Conservation (phyloP, 1,140 invertebrate species). For the Euura saliciscinereae region DNA sequence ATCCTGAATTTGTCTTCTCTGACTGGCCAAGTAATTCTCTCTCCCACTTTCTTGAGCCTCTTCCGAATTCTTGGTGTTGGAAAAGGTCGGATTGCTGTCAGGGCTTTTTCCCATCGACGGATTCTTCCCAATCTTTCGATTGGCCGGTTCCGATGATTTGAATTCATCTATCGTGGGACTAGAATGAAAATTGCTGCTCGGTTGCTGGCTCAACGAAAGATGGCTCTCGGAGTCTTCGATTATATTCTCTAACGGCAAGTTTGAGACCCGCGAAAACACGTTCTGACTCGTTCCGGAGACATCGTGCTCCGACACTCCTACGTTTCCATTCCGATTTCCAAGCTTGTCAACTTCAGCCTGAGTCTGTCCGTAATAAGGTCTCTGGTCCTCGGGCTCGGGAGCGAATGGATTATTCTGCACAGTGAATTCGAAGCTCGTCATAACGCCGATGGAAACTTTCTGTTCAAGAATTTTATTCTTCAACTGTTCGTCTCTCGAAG, state of each 20-base stretch:
- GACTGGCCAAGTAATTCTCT: neutral
- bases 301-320: conserved; percentile 45
- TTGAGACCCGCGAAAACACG: conserved; percentile 30
- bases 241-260: conserved; percentile 49
- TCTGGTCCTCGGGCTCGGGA: conserved; percentile 45
- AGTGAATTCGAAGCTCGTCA: conserved; percentile 74
- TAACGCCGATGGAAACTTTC: conserved; percentile 72
- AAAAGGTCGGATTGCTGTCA: neutral
- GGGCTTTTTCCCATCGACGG: neutral
- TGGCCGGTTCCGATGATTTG: conserved; percentile 17
- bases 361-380: conserved; percentile 55
- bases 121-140: neutral
- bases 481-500: conserved; percentile 18
- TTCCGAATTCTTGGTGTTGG: neutral
- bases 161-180: conserved; percentile 25
- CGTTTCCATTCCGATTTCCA: conserved; percentile 50
- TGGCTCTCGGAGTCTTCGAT: conserved; percentile 55
- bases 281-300: conserved; percentile 40
- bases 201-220: conserved; percentile 47
- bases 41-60: neutral
- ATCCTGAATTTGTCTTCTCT: neutral
- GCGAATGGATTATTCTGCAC: conserved; percentile 56
- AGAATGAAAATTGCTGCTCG: conserved; percentile 37
- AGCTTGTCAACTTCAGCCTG: conserved; percentile 48
- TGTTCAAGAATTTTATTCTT: conserved; percentile 51